A percentile compares a stretch with the other conserved stretches of the same genome.
Evolutionary conservation across 2,888 invertebrate species (phyloP).

Genomic region (Pollenia labialis): DNA sequence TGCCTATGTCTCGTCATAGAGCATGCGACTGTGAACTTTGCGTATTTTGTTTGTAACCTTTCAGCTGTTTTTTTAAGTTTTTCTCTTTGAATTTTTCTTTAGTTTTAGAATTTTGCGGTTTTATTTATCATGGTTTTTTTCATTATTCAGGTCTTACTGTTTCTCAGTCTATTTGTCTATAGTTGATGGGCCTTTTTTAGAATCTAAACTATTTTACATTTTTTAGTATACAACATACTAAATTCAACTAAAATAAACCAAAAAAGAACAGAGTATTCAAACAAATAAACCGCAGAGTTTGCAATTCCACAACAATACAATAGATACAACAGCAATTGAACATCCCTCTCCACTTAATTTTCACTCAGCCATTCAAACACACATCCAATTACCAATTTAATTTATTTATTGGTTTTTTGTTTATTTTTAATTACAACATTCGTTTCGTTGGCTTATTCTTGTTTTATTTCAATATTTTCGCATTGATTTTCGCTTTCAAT

Average conservation of each 20-base stretch:
- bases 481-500: conserved; percentile 72
- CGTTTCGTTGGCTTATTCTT: conserved; percentile 41
- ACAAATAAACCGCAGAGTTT: conserved; percentile 13
- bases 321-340: neutral
- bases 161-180: conserved; percentile 71
- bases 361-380: neutral
- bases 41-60: conserved; percentile 66
- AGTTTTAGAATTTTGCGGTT: conserved; percentile 64
- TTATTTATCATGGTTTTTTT: conserved; percentile 64
- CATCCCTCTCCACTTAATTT: too few species aligned
- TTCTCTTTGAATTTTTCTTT: conserved; percentile 47
- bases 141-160: conserved; percentile 44
- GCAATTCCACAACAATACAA: conserved; percentile 37
- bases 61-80: conserved; percentile 68
- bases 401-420: conserved; percentile 56
- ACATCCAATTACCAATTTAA: conserved; percentile 49
- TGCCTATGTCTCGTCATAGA: conserved; percentile 18
- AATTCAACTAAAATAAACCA: conserved; percentile 5
- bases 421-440: conserved; percentile 64
- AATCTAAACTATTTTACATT: conserved; percentile 64
- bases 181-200: conserved; percentile 67
- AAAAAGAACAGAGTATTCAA: neutral
- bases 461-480: conserved; percentile 66
- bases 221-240: conserved; percentile 45
- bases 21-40: conserved; percentile 64